phyloP scores from a whole-genome alignment of 1,140 invertebrate genomes.

The Andricus grossulariae region DNA sequence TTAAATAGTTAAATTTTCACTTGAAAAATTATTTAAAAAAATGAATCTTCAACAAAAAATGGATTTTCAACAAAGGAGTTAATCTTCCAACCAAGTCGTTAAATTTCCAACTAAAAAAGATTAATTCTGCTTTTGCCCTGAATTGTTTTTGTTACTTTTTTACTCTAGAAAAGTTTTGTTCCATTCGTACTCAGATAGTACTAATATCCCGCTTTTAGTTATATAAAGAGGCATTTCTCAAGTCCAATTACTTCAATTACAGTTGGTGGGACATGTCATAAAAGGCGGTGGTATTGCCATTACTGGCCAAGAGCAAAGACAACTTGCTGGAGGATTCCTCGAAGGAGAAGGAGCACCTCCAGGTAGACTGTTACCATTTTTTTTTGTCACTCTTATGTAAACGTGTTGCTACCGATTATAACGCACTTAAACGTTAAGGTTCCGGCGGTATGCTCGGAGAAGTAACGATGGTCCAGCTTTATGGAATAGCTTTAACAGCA shows the following conservation, averaged over 20 bases:
- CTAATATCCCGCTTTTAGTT: no score
- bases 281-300: constrained; percentile 85
- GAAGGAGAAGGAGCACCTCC: constrained; percentile 76
- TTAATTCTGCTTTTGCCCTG: no score
- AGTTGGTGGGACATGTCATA: constrained; percentile 87
- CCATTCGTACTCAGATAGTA: no score
- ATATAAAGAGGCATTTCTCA: no score
- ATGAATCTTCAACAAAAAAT: no score
- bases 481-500: constrained; percentile 85
- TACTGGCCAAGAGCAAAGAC: constrained; percentile 83
- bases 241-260: constrained; percentile 42
- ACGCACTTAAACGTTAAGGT: constrained; percentile 65
- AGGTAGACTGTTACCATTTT: constrained; percentile 65
- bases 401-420: background rate
- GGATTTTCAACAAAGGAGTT: no score
- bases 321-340: constrained; percentile 77
- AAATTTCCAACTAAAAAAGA: no score
- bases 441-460: constrained; percentile 84
- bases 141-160: no score
- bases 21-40: no score
- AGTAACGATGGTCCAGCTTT: constrained; percentile 86
- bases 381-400: background rate
- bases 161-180: no score
- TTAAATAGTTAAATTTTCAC: no score
- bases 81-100: no score